phyloP scores from a whole-genome alignment of 2,113 vertebrate species.

The Paramormyrops kingsleyae region DNA sequence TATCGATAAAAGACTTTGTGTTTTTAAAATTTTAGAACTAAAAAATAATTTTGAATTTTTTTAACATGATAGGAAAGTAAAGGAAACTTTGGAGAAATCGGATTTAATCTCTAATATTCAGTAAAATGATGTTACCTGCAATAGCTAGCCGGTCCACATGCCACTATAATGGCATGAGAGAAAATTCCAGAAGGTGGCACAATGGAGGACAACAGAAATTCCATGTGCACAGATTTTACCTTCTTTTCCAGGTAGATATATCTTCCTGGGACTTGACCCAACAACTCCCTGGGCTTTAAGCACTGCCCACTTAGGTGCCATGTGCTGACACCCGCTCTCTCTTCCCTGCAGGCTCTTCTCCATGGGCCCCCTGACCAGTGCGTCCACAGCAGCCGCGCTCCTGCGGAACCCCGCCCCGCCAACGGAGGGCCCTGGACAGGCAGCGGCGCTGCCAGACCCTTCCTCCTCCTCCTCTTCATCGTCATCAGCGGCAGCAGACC shows the following conservation, averaged over 20 bases:
- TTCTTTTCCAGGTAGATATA: not conserved
- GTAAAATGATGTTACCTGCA: not conserved
- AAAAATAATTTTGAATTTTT: too few relatives aligned
- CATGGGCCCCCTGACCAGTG: conserved; percentile 86
- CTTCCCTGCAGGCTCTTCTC: conserved; percentile 77
- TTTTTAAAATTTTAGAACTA: not conserved
- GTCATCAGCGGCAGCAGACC: conserved; percentile 63
- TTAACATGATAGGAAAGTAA: not conserved
- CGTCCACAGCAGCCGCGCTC: conserved; percentile 84
- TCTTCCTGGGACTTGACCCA: not conserved
- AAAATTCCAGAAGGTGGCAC: not conserved
- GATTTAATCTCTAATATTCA: not conserved
- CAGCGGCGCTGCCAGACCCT: conserved; percentile 63
- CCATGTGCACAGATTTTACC: not conserved
- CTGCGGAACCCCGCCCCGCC: conserved; percentile 78
- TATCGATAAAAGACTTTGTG: not conserved
- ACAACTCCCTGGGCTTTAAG: not conserved
- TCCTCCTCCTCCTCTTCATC: conserved; percentile 51
- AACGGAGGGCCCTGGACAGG: conserved; percentile 70
- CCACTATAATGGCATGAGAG: not conserved
- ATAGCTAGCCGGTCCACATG: not conserved
- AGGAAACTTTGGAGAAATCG: not conserved
- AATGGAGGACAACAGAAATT: not conserved
- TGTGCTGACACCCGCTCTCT: not conserved
- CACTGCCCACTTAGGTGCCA: not conserved